phyloP scores from a whole-genome alignment of 2,797 vertebrate species.

The Gorsachius magnificus region DNA sequence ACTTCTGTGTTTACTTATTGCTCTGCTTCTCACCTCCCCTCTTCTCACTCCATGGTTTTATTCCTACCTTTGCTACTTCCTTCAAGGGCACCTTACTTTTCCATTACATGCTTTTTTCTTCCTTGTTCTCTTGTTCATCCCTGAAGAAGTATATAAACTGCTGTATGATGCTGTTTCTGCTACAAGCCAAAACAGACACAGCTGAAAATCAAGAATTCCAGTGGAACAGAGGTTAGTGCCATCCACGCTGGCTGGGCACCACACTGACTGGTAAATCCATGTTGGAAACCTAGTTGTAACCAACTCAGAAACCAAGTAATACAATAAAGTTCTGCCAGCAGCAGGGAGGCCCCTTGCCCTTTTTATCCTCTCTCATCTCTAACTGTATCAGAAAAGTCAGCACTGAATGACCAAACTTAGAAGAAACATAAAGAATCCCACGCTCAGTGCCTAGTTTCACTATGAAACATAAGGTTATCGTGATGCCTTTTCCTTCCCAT shows the following conservation, averaged over 20 bases:
- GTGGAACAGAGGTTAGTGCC: background rate
- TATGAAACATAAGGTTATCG: background rate
- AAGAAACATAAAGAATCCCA: background rate
- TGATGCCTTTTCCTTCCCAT: accelerated
- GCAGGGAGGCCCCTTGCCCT: background rate
- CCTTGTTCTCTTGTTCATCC: background rate
- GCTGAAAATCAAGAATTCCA: background rate
- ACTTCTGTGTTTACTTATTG: background rate
- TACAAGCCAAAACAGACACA: background rate
- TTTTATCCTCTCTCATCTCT: background rate
- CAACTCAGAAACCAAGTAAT: background rate
- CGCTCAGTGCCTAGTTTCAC: background rate
- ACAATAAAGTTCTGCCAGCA: background rate
- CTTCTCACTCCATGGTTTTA: background rate
- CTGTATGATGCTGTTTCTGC: background rate
- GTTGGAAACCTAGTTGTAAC: background rate
- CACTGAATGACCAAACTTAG: background rate
- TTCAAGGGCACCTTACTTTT: background rate
- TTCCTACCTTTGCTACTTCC: background rate
- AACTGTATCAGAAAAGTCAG: background rate
- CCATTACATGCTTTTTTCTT: background rate
- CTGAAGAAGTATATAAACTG: background rate
- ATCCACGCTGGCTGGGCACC: background rate
- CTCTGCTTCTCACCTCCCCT: background rate
- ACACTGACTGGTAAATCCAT: background rate